phyloP scores from a whole-genome alignment of 2,888 invertebrate species.

The Macrophya annulata region DNA sequence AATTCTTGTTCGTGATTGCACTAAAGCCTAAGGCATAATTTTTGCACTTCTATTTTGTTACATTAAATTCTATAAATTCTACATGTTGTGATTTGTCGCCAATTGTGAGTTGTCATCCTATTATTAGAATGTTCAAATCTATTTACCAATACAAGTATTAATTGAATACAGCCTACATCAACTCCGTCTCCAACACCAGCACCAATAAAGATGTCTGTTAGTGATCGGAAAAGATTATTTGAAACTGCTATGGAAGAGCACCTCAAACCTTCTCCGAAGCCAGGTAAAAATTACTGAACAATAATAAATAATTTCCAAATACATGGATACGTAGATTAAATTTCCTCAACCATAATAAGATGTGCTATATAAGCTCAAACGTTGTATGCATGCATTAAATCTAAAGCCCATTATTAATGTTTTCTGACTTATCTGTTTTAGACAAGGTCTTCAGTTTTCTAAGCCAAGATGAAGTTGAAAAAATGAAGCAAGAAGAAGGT shows the following conservation, averaged over 20 bases:
- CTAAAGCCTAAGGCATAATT: not conserved
- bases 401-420: not conserved
- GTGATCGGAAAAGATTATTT: conserved; percentile 96
- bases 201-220: conserved; percentile 92
- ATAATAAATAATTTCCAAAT: conserved; percentile 33
- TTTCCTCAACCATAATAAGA: conserved; percentile 10
- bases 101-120: conserved; percentile 10
- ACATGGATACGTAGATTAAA: too few species aligned
- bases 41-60: conserved; percentile 29
- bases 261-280: conserved; percentile 91
- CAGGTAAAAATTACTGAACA: conserved; percentile 82
- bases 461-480: conserved; percentile 96
- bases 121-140: not conserved
- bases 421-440: conserved; percentile 77
- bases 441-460: conserved; percentile 96
- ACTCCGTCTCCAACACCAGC: conserved; percentile 87
- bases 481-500: conserved; percentile 95
- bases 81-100: conserved; percentile 1
- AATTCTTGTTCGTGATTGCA: conserved; percentile 11
- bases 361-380: not conserved
- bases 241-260: conserved; percentile 97
- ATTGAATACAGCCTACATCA: conserved; percentile 73
- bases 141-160: conserved; percentile 39
- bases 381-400: conserved; percentile 29
- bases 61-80: not conserved